These are phyloP conservation scores for Xenopus laevis DNA, from an alignment of 2,113 vertebrate species.

Conservation along the genomic window DNA sequence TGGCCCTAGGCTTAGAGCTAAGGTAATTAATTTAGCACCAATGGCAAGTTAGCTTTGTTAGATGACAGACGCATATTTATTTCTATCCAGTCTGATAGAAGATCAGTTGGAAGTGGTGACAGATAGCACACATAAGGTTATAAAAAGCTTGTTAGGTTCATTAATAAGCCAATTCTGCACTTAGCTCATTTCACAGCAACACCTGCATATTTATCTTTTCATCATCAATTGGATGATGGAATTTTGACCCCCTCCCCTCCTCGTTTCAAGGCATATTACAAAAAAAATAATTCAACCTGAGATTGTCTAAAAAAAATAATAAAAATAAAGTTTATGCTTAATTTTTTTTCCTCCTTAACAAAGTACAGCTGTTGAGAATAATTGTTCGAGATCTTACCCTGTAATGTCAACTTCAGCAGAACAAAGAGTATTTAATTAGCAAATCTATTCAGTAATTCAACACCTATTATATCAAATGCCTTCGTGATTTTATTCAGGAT, in stretches of 20 bases:
- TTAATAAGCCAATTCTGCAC: constrained; percentile 73
- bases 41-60: constrained; percentile 52
- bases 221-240: constrained; percentile 68
- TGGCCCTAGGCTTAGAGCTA: too few species aligned
- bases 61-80: constrained; percentile 60
- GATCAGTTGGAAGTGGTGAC: constrained; percentile 65
- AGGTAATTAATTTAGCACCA: constrained; percentile 55
- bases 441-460: constrained; percentile 93
- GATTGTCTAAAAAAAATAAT: constrained; percentile 62
- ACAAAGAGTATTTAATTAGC: constrained; percentile 90
- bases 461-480: constrained; percentile 90
- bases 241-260: constrained; percentile 42
- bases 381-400: constrained; percentile 83
- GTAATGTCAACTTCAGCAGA: constrained; percentile 85
- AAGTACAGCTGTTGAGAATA: constrained; percentile 83
- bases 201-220: constrained; percentile 78
- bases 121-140: constrained; percentile 63
- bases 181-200: constrained; percentile 77
- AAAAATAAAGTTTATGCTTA: constrained; percentile 70
- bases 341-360: constrained; percentile 71
- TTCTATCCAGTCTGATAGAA: constrained; percentile 61
- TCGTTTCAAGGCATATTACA: constrained; percentile 48
- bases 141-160: constrained; percentile 68
- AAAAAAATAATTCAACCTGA: constrained; percentile 60
- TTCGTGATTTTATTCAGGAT: constrained; percentile 97